Evolutionary conservation across 1,140 invertebrate genomes (phyloP), one percentile per base, ranked within the genome.

Genomic region (Tetranychus urticae): DNA sequence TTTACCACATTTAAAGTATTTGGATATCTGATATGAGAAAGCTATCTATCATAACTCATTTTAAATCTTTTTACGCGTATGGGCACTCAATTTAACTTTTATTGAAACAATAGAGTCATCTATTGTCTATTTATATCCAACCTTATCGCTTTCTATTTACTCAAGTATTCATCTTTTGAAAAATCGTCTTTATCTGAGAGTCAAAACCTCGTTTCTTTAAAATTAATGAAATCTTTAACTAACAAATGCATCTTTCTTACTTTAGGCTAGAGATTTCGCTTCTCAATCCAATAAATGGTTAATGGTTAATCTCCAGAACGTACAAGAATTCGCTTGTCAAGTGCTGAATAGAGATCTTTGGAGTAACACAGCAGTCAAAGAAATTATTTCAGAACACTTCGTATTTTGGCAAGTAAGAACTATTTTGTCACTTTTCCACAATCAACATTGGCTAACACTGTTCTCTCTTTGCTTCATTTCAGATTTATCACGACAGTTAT

Each of bases 321-420:
- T 82, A 33, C 73, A 77, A 65, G 83, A 85, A 70, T 86, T 86
- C 72, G 70, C 78, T 10, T 80, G 77, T 65, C 83, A 86, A 71
- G 77, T 82, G 5, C 71, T 86, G 3, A 86, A 86, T 71, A 73
- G 84, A 57, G 84, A 86, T 72, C 77, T 87, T 1, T 86, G 84
- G 84, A 79, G 81, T 2, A 77, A 80, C 64, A 69, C 71, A 58
- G 76, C 79, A 62, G 77, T 86, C 1, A 79, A 81, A 62, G 76
- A 76, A 54, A 74, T 86, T 55, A 71, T 86, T 31, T 77, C 77
- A 57, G 76, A 81, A 64, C 79, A 83, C 71, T 86, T 86, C 69
- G 71, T 85, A n/a, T 78, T 86, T 64, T 86, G 82, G 82, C 84
- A 86, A 77, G 82, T 83, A 68, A 42, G 39, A 68, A 67, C 14